phyloP scores from a whole-genome alignment of 1,140 invertebrate species.

The Lasioglossum albipes region DNA sequence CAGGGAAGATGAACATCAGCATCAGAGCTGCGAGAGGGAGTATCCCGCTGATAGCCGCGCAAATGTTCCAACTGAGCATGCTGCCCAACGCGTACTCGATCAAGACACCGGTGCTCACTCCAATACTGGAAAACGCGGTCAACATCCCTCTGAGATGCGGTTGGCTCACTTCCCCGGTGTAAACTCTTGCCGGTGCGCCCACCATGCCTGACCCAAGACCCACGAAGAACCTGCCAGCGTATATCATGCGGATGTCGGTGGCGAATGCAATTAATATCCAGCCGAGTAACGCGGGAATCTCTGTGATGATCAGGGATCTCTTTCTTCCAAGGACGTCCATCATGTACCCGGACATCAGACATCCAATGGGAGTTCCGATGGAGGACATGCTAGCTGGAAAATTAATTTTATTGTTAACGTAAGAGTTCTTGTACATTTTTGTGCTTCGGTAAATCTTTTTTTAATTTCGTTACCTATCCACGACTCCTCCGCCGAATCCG shows the following conservation, averaged over 20 bases:
- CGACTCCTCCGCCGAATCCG: conserved; percentile 81
- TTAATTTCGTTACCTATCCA: conserved; percentile 84
- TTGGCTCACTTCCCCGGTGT: conserved; percentile 85
- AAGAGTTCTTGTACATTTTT: conserved; percentile 38
- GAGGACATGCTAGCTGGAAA: conserved; percentile 85
- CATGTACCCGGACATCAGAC: conserved; percentile 85
- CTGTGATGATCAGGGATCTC: conserved; percentile 84
- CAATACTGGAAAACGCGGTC: conserved; percentile 83
- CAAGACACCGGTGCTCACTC: conserved; percentile 83
- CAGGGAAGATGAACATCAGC: conserved; percentile 84
- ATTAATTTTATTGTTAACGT: neutral
- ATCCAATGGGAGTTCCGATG: conserved; percentile 86
- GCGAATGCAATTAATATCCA: conserved; percentile 85
- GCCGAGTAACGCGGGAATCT: conserved; percentile 85
- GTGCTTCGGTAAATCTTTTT: conserved; percentile 7
- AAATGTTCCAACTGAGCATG: conserved; percentile 81
- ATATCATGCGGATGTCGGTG: conserved; percentile 83
- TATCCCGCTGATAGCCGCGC: conserved; percentile 82
- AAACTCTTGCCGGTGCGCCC: conserved; percentile 85
- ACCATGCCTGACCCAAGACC: conserved; percentile 86
- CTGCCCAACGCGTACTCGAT: conserved; percentile 84
- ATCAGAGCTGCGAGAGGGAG: conserved; percentile 82
- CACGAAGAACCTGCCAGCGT: conserved; percentile 83
- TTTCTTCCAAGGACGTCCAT: conserved; percentile 86
- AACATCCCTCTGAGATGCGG: conserved; percentile 86